Evolutionary conservation across 2,888 invertebrate genomes (phyloP).

Genomic region (Vandiemenella viatica): DNA sequence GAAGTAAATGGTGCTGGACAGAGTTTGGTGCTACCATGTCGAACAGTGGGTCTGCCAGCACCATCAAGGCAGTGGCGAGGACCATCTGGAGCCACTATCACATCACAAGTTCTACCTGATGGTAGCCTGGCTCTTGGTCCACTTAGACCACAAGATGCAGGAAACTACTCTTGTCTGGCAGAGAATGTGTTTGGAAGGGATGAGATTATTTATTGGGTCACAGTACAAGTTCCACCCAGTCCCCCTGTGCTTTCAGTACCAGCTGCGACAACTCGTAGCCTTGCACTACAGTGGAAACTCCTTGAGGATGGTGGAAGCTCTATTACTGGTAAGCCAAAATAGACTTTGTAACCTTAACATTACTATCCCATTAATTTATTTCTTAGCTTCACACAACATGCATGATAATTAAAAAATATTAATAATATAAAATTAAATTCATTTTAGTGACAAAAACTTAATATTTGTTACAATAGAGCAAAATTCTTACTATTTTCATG

Average conservation of each 20-base stretch:
- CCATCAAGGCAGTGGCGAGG: slow-evolving; percentile 29
- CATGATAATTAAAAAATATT: too few relatives aligned
- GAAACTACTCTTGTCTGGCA: slow-evolving; percentile 64
- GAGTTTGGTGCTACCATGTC: slow-evolving; percentile 27
- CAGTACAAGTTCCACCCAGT: slow-evolving; percentile 49
- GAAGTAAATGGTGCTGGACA: slow-evolving; percentile 21
- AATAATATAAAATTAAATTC: too few relatives aligned
- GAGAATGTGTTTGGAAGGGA: slow-evolving; percentile 72
- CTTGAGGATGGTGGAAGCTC: slow-evolving; percentile 39
- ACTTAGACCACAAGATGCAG: slow-evolving; percentile 23
- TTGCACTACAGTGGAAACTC: slow-evolving; percentile 48
- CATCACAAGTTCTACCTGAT: slow-evolving; percentile 21
- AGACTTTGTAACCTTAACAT: too few relatives aligned
- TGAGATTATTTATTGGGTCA: slow-evolving; percentile 56
- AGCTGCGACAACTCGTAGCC: slow-evolving; percentile 56
- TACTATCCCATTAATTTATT: too few relatives aligned
- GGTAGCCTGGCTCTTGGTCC: slow-evolving; percentile 23
- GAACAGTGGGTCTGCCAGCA: slow-evolving; percentile 31
- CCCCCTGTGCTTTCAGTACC: slow-evolving; percentile 43
- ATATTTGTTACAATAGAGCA: too few relatives aligned
- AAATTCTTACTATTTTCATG: too few relatives aligned
- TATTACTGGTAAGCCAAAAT: slow-evolving; percentile 35
- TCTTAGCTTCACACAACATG: too few relatives aligned
- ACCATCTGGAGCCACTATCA: slow-evolving; percentile 10
- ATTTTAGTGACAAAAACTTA: too few relatives aligned